Evolutionary conservation across 1,140 invertebrate species (phyloP), one percentile per base, ranked within the genome.

Genomic region (Riptortus pedestris): DNA sequence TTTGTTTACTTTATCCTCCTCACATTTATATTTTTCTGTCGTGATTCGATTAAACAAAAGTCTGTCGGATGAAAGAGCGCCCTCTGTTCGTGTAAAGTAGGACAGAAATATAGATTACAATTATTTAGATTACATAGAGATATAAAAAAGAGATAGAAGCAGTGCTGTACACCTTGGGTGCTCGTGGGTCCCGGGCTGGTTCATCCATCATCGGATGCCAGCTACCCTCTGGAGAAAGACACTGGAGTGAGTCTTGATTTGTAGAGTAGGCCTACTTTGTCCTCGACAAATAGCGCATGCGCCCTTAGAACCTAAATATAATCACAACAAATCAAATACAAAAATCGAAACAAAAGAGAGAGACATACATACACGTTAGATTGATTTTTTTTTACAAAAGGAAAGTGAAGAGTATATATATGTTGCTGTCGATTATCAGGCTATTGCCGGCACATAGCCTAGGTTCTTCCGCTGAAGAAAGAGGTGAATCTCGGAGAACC

Each of bases 401-500:
- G n/a, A n/a, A n/a, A n/a, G n/a, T n/a, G n/a, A n/a, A n/a, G n/a
- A n/a, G n/a, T n/a, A n/a, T n/a, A n/a, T n/a, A n/a, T n/a, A n/a
- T n/a, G n/a, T n/a, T n/a, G n/a, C n/a, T n/a, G n/a, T n/a, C 31
- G 31, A 14, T 7, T 38, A 55, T 65, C 58, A 65, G 43, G 63
- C 67, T 14, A 68, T 68, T 16, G 67, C 65, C 0, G 71, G 71
- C 1, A 69, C 66, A 65, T 67, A 72, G 18, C 71, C 84, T 68
- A 85, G 79, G 70, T 83, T 83, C 72, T 87, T 82, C 62, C 84
- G 74, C 70, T 86, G 83, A 38, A 88, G 77, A 72, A 87, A 88
- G 70, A 86, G 78, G 68, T 86, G 81, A 58, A 88, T 88, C 71
- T 87, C 85, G 59, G 81, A 75, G 73, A 90, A 90, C 33, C 80